Percentiles rank a stretch among this genome's conserved stretches.
Conservation (phyloP, 2,113 vertebrate species). For the Macroglossus sobrinus region DNA sequence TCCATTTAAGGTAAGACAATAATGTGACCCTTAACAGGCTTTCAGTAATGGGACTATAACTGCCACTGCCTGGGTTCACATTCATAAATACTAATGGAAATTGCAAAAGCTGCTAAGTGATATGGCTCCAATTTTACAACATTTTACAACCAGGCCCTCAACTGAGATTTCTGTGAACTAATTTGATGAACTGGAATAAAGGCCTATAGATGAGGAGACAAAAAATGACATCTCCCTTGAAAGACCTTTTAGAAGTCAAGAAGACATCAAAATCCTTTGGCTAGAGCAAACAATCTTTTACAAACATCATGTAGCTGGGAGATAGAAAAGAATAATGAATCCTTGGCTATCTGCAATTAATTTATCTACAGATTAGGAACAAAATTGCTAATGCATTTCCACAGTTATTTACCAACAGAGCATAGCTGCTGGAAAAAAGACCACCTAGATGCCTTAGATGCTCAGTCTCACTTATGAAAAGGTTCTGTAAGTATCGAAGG, state of each 20-base stretch:
- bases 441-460: background rate
- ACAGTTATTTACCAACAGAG: constrained; percentile 8
- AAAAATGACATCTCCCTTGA: background rate
- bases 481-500: background rate
- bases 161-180: background rate
- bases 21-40: constrained; percentile 70
- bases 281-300: constrained; percentile 56
- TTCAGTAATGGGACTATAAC: constrained; percentile 63
- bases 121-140: constrained; percentile 38
- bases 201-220: background rate
- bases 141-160: constrained; percentile 58
- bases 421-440: background rate
- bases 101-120: constrained; percentile 57
- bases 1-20: constrained; percentile 69
- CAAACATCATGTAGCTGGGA: constrained; percentile 43
- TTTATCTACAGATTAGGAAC: constrained; percentile 13
- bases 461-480: background rate
- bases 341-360: constrained; percentile 61
- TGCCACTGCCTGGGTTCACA: constrained; percentile 58
- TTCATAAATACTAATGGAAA: constrained; percentile 63
- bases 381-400: constrained; percentile 33
- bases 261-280: constrained; percentile 31
- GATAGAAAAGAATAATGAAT: constrained; percentile 42
- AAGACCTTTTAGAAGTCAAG: background rate
- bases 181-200: constrained; percentile 2